These are phyloP conservation scores for Calephelis perditalis DNA, from an alignment of 2,888 invertebrate genomes.

Conservation along the genomic window DNA sequence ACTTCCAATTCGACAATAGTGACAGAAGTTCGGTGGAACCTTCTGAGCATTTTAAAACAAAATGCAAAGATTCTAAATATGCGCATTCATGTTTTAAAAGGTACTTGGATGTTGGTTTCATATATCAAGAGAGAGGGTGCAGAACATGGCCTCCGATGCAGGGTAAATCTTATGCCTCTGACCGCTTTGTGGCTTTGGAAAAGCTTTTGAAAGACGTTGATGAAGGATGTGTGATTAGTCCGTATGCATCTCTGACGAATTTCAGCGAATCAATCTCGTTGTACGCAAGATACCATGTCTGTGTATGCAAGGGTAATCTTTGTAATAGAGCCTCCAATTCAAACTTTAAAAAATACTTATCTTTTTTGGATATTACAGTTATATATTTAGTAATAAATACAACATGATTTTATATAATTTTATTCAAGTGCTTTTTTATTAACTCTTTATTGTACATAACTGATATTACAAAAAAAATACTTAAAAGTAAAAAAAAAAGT, in stretches of 20 bases:
- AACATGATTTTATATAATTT: conserved; percentile 25
- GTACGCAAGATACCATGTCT: conserved; percentile 47
- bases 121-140: conserved; percentile 37
- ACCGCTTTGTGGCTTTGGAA: conserved; percentile 30
- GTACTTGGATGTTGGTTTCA: conserved; percentile 35
- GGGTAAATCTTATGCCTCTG: conserved; percentile 28
- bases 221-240: conserved; percentile 44
- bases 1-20: not conserved
- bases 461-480: too few relatives aligned
- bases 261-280: conserved; percentile 46
- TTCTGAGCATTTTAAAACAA: too few relatives aligned
- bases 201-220: conserved; percentile 24
- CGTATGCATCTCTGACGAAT: conserved; percentile 45
- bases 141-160: conserved; percentile 26
- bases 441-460: too few relatives aligned
- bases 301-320: conserved; percentile 42
- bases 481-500: too few relatives aligned
- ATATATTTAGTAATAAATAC: conserved; percentile 29
- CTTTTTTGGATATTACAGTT: conserved; percentile 13
- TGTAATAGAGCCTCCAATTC: conserved; percentile 38
- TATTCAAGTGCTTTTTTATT: too few relatives aligned
- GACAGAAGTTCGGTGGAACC: not conserved
- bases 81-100: conserved; percentile 36
- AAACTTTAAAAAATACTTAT: not conserved
- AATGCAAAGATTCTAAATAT: too few relatives aligned